phyloP scores from a whole-genome alignment of 2,888 invertebrate genomes.

The Apamea crenata region DNA sequence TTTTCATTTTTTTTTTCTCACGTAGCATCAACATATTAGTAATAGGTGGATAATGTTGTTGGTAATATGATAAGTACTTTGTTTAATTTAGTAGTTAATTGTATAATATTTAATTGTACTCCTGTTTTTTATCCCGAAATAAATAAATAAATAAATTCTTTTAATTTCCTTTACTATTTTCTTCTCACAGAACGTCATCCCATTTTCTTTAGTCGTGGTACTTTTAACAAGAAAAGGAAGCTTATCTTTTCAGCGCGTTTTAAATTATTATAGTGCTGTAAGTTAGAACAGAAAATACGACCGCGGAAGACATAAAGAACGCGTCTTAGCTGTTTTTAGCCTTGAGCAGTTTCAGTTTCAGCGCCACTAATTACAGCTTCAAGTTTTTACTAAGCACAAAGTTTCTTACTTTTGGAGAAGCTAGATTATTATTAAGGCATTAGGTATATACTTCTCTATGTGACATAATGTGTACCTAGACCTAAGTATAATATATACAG shows the following conservation, averaged over 20 bases:
- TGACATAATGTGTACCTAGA: background rate
- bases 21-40: too few species aligned
- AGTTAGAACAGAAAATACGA: conserved; percentile 43
- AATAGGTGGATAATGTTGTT: too few species aligned
- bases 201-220: conserved; percentile 28
- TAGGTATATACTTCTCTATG: background rate
- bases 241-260: conserved; percentile 38
- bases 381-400: conserved; percentile 25
- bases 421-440: background rate
- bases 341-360: conserved; percentile 39
- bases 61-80: too few species aligned
- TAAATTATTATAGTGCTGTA: conserved; percentile 43
- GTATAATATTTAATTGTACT: too few species aligned
- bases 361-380: conserved; percentile 37
- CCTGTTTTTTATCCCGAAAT: too few species aligned
- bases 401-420: conserved; percentile 27
- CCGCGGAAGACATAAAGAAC: conserved; percentile 31
- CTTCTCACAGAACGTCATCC: conserved; percentile 4
- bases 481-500: background rate
- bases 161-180: background rate
- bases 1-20: too few species aligned
- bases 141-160: too few species aligned
- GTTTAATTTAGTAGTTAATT: too few species aligned
- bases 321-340: conserved; percentile 21
- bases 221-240: conserved; percentile 42